These are phyloP conservation scores for Choreutis nemorana DNA, from an alignment of 2,888 invertebrate genomes.

Conservation along the genomic window DNA sequence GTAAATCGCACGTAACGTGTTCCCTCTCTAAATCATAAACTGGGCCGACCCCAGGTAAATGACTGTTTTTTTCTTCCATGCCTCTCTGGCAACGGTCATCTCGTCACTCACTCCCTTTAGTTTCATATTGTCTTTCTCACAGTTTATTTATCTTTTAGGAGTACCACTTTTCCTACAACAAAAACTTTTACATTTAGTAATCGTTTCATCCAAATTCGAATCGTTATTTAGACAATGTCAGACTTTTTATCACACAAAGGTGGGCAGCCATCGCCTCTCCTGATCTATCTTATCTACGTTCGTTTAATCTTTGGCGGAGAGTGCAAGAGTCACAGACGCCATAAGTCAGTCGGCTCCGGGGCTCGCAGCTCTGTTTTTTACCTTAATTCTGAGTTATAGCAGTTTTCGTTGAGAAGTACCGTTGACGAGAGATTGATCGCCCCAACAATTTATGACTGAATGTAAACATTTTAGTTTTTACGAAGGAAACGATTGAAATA, in stretches of 20 bases:
- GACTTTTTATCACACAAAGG: too few species aligned
- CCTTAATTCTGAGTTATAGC: slow-evolving; percentile 27
- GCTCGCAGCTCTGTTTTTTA: slow-evolving; percentile 29
- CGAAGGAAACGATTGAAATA: too few species aligned
- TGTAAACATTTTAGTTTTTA: too few species aligned
- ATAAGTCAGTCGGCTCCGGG: slow-evolving; percentile 27
- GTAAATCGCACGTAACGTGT: slow-evolving; percentile 12
- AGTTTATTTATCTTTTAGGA: background rate
- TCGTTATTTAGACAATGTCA: too few species aligned
- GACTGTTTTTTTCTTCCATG: too few species aligned
- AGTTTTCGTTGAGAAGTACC: slow-evolving; percentile 8
- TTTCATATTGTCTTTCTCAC: too few species aligned
- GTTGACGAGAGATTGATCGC: slow-evolving; percentile 16
- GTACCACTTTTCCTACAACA: background rate
- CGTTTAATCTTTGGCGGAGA: background rate
- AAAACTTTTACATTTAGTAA: too few species aligned
- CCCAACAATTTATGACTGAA: too few species aligned
- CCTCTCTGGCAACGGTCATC: too few species aligned
- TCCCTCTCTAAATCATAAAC: slow-evolving; percentile 29
- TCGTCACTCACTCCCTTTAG: too few species aligned
- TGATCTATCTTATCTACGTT: background rate
- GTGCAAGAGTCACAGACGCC: slow-evolving; percentile 11
- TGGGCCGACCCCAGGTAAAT: too few species aligned
- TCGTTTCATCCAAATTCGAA: too few species aligned
- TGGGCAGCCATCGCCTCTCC: background rate